Evolutionary conservation across 2,888 invertebrate genomes (phyloP).

Genomic region (Plagodis dolabraria): DNA sequence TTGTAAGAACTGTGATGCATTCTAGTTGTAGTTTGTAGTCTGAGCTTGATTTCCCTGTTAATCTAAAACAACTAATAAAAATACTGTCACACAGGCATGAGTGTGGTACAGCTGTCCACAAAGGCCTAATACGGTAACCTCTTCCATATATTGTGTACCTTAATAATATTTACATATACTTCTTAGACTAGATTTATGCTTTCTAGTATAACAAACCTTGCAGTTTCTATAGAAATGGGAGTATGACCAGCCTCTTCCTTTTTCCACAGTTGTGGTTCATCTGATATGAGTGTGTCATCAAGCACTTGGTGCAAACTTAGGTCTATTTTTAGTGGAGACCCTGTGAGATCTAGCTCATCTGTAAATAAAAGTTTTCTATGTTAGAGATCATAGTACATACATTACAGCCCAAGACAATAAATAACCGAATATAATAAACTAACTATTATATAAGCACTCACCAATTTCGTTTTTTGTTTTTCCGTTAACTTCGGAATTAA

Average conservation of each 20-base stretch:
- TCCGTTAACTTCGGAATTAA: slow-evolving; percentile 31
- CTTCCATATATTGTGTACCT: too few species aligned
- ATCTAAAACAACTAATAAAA: too few species aligned
- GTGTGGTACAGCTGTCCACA: too few species aligned
- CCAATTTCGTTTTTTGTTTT: slow-evolving; percentile 55
- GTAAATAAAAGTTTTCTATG: slow-evolving; percentile 9
- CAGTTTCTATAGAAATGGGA: slow-evolving; percentile 67
- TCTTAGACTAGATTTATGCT: too few species aligned
- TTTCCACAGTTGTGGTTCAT: slow-evolving; percentile 76
- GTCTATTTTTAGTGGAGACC: slow-evolving; percentile 81
- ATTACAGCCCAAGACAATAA: background rate
- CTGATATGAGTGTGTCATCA: slow-evolving; percentile 74
- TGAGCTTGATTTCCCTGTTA: too few species aligned
- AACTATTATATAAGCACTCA: slow-evolving; percentile 31
- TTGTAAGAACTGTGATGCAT: too few species aligned
- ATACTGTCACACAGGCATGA: too few species aligned
- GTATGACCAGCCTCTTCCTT: slow-evolving; percentile 73
- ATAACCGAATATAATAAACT: background rate
- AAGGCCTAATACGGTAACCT: too few species aligned
- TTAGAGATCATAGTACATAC: too few species aligned
- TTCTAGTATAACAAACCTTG: slow-evolving; percentile 58
- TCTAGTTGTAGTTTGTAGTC: too few species aligned
- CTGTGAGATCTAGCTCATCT: slow-evolving; percentile 81
- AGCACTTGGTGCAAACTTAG: slow-evolving; percentile 74
- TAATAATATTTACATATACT: too few species aligned